phyloP scores from a whole-genome alignment of 2,113 vertebrate species.

The sheep (Ovis aries) region ARS-UI_Ramb_v3.0 NC_056055.1:55821501-55822000 shows the following conservation, averaged over 20 bases:
- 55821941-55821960: not conserved
- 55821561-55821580: not conserved
- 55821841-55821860: not conserved
- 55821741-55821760: not conserved
- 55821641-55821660: not conserved
- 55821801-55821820: not conserved
- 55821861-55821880: not conserved
- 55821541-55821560: not conserved
- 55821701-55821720: not conserved
- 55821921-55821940: not conserved
- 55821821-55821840: not conserved
- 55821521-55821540: not conserved
- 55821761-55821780: not conserved
- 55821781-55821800: not conserved
- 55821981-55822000: not conserved
- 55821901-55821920: not conserved
- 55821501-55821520: not conserved
- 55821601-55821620: not conserved
- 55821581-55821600: not conserved
- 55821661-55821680: not conserved
- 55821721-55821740: not conserved
- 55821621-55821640: not conserved
- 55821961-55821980: not conserved
- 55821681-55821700: not conserved
- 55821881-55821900: not conserved